Evolutionary conservation across 92 coral and sea anemone genomes (phyloP), one percentile per base, ranked within the genome.

Genomic region (Heteractis magnifica): DNA sequence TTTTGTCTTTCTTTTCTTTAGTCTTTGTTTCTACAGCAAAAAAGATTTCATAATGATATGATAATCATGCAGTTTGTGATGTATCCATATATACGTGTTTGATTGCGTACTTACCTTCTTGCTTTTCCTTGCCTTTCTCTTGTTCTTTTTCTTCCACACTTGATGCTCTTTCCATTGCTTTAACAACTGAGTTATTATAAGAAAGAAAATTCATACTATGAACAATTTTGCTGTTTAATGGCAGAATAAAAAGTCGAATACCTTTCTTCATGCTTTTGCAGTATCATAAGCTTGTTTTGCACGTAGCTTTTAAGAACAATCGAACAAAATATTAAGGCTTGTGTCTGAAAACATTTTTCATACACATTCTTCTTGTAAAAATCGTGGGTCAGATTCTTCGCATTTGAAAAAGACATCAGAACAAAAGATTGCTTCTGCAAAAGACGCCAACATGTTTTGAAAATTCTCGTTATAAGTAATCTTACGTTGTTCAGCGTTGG

Each of bases 401-500:
- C 44, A 34, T 34, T 34, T 34, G 44, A 34, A 34, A 34, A 34
- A 34, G 44, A 34, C 44, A 34, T 34, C 44, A 34, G 3, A 34
- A 34, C 44, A 34, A 34, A 34, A 1, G 44, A 34, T 34, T 34
- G 3, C 44, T 34, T 34, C 3, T 34, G 44, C 44, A 34, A 34
- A 34, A 34, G 44, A 34, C 44, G 44, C 44, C 44, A 34, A 34
- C 44, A 34, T 34, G 44, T 34, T 34, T 34, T 34, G 44, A 34
- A 34, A 34, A 34, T 34, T 34, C 44, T 34, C 44, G 44, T 34
- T 34, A 34, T 34, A 34, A 34, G 44, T 16, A 62, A 62, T 10
- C 95, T 92, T 85, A 92, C 95, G 76, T 59, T 92, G 85, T 19
- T 92, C 88, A n/a, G 93, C 89, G 15, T 52, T 81, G 55, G 86